Evolutionary conservation across 2,113 vertebrate genomes (phyloP).

Genomic region (Silurus asotus): DNA sequence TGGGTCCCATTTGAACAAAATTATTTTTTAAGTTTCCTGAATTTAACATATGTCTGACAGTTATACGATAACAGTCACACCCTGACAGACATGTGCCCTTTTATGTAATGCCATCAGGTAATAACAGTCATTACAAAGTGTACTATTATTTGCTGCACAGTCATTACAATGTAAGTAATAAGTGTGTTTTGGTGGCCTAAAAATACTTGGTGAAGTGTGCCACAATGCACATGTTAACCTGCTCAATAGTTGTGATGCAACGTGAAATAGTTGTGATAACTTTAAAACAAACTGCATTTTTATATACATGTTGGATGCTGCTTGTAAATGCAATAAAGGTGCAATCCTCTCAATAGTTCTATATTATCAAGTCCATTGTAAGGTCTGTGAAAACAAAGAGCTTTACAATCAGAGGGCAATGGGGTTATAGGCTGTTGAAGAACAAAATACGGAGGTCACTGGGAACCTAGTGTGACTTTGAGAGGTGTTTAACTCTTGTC

Average conservation of each 20-base stretch:
- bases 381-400: background rate
- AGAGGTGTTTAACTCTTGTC: constrained; percentile 5
- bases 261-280: background rate
- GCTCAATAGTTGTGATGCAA: background rate
- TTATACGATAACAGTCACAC: constrained; percentile 28
- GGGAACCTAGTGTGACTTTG: background rate
- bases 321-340: background rate
- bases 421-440: background rate
- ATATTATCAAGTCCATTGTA: background rate
- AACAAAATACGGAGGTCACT: background rate
- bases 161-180: constrained; percentile 31
- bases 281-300: too few relatives aligned
- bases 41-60: background rate
- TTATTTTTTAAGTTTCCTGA: background rate
- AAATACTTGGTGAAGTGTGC: constrained; percentile 6
- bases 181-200: constrained; percentile 27
- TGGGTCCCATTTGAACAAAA: background rate
- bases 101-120: constrained; percentile 28
- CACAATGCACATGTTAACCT: background rate
- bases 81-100: constrained; percentile 11
- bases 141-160: constrained; percentile 36
- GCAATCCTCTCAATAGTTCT: background rate
- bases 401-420: background rate
- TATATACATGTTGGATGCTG: background rate
- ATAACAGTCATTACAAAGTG: constrained; percentile 39